These are phyloP conservation scores for Lepidonotus clava DNA, from an alignment of 2,888 invertebrate species.

Conservation along the genomic window DNA sequence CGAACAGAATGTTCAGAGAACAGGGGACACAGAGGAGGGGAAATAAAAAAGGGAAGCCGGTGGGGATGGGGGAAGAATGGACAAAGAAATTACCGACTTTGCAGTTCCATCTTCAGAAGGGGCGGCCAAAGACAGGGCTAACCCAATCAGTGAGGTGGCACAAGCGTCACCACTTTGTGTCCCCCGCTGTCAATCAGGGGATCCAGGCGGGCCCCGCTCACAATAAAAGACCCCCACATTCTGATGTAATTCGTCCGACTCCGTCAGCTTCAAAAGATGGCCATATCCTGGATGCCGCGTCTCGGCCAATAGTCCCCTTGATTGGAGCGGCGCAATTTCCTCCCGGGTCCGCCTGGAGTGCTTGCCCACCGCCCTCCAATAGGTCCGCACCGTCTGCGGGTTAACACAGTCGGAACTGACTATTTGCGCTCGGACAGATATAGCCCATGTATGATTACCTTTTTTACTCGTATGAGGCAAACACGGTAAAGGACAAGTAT, in stretches of 20 bases:
- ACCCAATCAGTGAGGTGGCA: not conserved
- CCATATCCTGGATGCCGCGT: not conserved
- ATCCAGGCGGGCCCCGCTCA: not conserved
- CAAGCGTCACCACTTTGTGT: not conserved
- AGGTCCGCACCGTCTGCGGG: not conserved
- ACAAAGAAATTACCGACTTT: not conserved
- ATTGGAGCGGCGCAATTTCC: not conserved
- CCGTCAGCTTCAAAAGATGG: not conserved
- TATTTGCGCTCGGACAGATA: no score
- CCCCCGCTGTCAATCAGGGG: not conserved
- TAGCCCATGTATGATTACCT: no score
- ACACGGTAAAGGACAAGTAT: no score
- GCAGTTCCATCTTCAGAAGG: not conserved
- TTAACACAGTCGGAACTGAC: no score
- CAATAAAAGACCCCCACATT: not conserved
- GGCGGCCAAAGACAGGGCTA: not conserved
- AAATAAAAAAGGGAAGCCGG: not conserved
- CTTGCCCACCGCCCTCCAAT: not conserved
- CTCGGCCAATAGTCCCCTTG: not conserved
- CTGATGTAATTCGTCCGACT: not conserved
- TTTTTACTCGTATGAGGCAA: no score
- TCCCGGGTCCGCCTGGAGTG: not conserved
- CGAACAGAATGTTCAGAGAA: no score
- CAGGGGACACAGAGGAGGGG: not conserved
- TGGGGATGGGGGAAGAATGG: not conserved